phyloP scores from a whole-genome alignment of 2,113 vertebrate species.

The Trachemys scripta region DNA sequence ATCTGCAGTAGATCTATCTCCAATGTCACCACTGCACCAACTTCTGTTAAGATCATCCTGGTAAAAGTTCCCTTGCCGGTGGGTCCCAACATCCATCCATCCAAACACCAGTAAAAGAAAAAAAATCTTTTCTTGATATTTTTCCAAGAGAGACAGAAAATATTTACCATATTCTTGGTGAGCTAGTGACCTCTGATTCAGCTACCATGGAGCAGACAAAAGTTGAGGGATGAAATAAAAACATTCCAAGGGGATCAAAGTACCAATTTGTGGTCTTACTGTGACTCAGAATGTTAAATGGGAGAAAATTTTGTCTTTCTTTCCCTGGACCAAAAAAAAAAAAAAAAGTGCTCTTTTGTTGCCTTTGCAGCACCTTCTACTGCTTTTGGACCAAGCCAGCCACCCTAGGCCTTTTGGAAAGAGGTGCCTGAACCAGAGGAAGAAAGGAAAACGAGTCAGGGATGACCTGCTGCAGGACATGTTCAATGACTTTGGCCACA shows the following conservation, averaged over 20 bases:
- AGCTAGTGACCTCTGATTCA: too few species aligned
- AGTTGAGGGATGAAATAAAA: background rate
- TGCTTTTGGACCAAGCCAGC: background rate
- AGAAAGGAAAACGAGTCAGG: background rate
- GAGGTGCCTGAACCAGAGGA: background rate
- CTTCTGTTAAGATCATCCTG: background rate
- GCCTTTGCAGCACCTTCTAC: too few species aligned
- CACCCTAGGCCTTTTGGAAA: background rate
- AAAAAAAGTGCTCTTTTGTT: background rate
- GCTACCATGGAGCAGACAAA: too few species aligned
- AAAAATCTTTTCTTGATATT: too few species aligned
- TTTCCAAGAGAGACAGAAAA: too few species aligned
- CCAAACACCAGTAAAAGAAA: too few species aligned
- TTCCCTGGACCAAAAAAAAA: too few species aligned
- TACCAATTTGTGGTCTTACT: background rate
- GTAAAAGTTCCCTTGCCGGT: background rate
- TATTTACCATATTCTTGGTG: too few species aligned
- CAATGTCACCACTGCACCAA: background rate
- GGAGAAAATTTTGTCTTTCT: fast-evolving
- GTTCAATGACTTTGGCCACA: background rate
- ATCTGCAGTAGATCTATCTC: background rate
- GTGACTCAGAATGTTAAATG: background rate
- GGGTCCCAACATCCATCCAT: too few species aligned
- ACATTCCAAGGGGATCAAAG: background rate
- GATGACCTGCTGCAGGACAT: background rate